Percentiles rank a stretch among this genome's conserved stretches.
phyloP scores from a whole-genome alignment of 53 echinoderm and acorn worm species.

The Zoroaster sp. region DNA sequence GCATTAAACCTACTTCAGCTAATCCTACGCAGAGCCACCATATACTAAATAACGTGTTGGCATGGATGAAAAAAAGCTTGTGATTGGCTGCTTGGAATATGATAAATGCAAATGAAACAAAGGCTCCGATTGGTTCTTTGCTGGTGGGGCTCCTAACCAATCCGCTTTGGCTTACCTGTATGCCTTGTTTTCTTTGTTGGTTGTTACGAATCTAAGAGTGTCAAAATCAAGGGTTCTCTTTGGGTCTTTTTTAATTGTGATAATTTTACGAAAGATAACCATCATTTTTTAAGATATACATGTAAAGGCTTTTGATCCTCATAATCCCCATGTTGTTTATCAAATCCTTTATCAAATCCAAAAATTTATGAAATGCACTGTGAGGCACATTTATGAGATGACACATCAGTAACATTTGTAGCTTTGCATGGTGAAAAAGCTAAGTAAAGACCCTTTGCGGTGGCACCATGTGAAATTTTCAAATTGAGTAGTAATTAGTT shows the following conservation, averaged over 20 bases:
- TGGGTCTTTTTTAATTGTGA: neutral
- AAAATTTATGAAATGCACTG: no score
- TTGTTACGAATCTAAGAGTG: conserved; percentile 41
- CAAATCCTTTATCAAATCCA: no score
- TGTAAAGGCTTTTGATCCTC: no score
- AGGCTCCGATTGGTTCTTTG: conserved; percentile 8
- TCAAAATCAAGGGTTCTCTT: conserved; percentile 15
- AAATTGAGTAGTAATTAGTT: no score
- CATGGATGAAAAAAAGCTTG: neutral
- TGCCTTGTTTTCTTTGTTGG: neutral
- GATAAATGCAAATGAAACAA: conserved; percentile 4
- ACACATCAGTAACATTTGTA: no score
- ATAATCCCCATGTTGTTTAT: no score
- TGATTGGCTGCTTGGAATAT: conserved; percentile 33
- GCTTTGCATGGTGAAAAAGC: no score
- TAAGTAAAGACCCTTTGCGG: no score
- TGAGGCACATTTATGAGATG: no score
- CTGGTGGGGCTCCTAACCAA: neutral
- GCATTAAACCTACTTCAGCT: neutral
- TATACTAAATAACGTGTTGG: neutral
- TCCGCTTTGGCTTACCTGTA: conserved; percentile 20
- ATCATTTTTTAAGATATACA: no score
- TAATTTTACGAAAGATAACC: neutral
- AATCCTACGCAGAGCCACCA: neutral
- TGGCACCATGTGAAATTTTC: no score